These are phyloP conservation scores for Temnopleurus reevesii DNA, from an alignment of 53 echinoderm and acorn worm species.

Conservation along the genomic window DNA sequence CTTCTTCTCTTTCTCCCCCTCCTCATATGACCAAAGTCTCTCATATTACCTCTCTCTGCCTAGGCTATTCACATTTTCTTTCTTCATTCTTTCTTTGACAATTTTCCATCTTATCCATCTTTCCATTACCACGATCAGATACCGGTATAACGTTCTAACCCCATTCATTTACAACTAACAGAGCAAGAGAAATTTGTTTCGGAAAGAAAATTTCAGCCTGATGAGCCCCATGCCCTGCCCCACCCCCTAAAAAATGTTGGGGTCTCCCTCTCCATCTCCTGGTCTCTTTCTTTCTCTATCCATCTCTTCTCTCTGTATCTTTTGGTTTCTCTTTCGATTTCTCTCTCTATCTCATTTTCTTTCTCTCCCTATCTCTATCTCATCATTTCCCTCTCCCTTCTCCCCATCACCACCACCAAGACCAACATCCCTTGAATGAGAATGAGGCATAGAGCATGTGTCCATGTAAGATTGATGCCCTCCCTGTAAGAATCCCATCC, in stretches of 20 bases:
- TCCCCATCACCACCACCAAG: background rate
- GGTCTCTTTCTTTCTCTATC: background rate
- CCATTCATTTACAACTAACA: no score
- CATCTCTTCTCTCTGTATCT: background rate
- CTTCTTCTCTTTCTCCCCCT: background rate
- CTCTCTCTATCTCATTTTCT: background rate
- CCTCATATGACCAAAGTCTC: no score
- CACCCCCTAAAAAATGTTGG: no score
- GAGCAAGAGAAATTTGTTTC: no score
- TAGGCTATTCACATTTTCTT: no score
- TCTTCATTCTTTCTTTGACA: no score
- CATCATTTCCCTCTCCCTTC: background rate
- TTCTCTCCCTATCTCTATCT: background rate
- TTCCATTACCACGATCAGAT: no score
- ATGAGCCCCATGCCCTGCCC: no score
- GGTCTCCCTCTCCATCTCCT: background rate
- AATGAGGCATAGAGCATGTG: background rate
- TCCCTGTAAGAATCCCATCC: constrained; percentile 26
- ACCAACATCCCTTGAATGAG: constrained; percentile 4
- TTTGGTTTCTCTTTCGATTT: background rate
- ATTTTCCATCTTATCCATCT: no score
- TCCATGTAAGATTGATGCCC: constrained; percentile 45
- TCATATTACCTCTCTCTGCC: background rate
- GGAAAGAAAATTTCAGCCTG: no score
- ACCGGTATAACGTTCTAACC: no score